Evolutionary conservation across 2,888 invertebrate species (phyloP).

Genomic region (Leucozona laternaria): DNA sequence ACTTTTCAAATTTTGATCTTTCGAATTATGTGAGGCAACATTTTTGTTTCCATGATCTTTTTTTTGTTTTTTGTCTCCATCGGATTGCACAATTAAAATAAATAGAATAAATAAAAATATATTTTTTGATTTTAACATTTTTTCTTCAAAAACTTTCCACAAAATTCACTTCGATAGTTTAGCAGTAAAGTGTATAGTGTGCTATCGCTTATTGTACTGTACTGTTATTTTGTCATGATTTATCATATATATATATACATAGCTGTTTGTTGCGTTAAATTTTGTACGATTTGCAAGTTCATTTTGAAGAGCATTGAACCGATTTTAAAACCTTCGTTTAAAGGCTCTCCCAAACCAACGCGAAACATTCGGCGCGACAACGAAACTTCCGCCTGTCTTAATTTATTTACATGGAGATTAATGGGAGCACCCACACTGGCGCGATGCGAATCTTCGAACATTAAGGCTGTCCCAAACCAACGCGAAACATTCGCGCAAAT

Average conservation of each 20-base stretch:
- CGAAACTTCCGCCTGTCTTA: too few relatives aligned
- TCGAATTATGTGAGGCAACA: neutral
- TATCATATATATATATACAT: too few relatives aligned
- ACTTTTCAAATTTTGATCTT: neutral
- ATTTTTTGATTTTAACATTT: slow-evolving; percentile 11
- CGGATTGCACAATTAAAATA: neutral
- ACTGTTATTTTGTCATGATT: neutral
- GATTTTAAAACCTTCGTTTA: too few relatives aligned
- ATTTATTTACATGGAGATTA: too few relatives aligned
- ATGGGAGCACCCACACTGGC: too few relatives aligned
- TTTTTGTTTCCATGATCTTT: neutral
- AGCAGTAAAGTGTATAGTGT: neutral
- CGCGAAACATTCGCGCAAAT: too few relatives aligned
- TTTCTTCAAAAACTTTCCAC: neutral
- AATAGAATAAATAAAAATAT: neutral
- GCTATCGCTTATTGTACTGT: neutral
- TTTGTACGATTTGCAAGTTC: too few relatives aligned
- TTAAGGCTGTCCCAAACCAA: too few relatives aligned
- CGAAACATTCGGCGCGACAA: too few relatives aligned
- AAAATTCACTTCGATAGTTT: neutral
- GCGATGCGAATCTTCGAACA: too few relatives aligned
- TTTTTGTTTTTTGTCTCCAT: neutral
- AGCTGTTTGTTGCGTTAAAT: neutral
- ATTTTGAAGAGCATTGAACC: too few relatives aligned
- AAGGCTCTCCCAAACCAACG: too few relatives aligned